These are phyloP conservation scores for Nicator chloris DNA, from an alignment of 2,113 vertebrate species.

Conservation along the genomic window DNA sequence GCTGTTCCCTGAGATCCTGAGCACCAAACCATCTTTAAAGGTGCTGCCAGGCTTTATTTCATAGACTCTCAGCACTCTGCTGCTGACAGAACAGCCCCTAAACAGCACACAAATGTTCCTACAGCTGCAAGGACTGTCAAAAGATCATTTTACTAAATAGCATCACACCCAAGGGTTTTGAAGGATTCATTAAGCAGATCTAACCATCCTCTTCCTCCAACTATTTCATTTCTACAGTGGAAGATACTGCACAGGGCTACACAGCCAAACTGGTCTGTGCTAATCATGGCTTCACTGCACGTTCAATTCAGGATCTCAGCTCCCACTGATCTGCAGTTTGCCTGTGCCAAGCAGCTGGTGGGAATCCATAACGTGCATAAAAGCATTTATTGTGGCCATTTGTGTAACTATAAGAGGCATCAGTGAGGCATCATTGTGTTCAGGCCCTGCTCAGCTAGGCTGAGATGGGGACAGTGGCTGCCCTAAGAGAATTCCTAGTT, in stretches of 20 bases:
- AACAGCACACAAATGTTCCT: not conserved
- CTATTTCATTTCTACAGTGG: not conserved
- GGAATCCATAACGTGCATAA: not conserved
- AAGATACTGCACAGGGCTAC: not conserved
- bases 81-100: not conserved
- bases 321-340: not conserved
- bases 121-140: not conserved
- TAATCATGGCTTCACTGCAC: not conserved
- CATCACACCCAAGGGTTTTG: not conserved
- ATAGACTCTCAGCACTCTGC: accelerated
- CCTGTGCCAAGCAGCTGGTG: not conserved
- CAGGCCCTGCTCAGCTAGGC: not conserved
- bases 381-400: not conserved
- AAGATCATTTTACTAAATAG: not conserved
- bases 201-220: not conserved
- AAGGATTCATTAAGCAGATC: not conserved
- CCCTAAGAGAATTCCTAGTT: not conserved
- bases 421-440: not conserved
- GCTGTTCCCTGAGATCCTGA: not conserved
- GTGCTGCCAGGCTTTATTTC: not conserved
- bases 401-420: not conserved
- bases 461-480: not conserved
- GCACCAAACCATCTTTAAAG: not conserved
- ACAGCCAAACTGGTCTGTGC: accelerated
- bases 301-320: not conserved